Conservation (phyloP, 2,113 vertebrate species). For the Poeciliopsis prolifica region DNA sequence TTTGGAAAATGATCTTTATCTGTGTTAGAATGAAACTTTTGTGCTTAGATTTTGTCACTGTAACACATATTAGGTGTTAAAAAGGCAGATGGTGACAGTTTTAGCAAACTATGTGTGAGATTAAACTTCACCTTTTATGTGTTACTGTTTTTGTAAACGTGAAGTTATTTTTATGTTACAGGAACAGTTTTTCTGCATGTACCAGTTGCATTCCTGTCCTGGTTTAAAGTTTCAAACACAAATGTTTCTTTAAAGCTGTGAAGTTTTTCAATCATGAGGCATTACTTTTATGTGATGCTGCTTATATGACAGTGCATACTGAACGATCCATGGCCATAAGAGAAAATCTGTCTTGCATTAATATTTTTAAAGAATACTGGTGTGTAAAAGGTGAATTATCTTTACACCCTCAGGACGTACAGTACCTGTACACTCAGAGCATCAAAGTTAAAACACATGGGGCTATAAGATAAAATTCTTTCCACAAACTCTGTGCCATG, state of each 20-base stretch:
- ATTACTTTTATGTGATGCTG: constrained; percentile 63
- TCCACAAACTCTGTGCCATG: constrained; percentile 66
- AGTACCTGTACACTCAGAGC: constrained; percentile 65
- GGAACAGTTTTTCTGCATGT: constrained; percentile 33
- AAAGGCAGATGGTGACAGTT: constrained; percentile 10
- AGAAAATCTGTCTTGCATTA: constrained; percentile 56
- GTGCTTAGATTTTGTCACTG: neutral
- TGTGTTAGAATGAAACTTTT: neutral
- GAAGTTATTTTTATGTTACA: constrained; percentile 46
- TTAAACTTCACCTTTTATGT: constrained; percentile 22
- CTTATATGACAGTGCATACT: constrained; percentile 7
- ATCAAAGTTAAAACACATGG: constrained; percentile 79
- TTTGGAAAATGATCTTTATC: neutral
- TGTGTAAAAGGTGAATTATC: constrained; percentile 60
- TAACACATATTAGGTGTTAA: neutral
- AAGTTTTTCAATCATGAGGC: constrained; percentile 56
- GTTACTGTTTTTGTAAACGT: constrained; percentile 34
- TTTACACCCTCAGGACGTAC: constrained; percentile 47
- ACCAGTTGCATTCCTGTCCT: constrained; percentile 52
- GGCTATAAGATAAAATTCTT: constrained; percentile 70
- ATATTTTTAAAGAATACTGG: constrained; percentile 59
- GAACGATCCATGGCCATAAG: constrained; percentile 43
- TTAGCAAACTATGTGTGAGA: constrained; percentile 32
- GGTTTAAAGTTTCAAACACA: constrained; percentile 45
- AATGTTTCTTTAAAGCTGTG: constrained; percentile 57